A percentile compares a stretch with the other conserved stretches of the same genome.
Evolutionary conservation across 1,140 invertebrate species (phyloP).

Genomic region (Drosophila yakuba): DNA sequence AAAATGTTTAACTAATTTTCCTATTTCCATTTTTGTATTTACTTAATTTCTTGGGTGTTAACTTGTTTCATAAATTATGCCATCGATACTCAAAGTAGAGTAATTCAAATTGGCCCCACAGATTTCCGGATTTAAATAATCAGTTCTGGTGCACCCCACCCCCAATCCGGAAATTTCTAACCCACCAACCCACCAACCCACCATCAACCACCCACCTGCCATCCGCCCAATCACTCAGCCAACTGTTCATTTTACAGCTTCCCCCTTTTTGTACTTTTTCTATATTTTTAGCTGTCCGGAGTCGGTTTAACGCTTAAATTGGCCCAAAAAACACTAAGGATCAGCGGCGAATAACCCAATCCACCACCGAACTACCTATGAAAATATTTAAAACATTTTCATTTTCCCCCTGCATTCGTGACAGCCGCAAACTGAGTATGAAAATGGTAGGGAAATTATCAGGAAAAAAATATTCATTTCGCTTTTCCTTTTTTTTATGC

Average conservation of each 20-base stretch:
- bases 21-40: neutral
- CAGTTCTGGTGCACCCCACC: constrained; percentile 7
- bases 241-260: constrained; percentile 65
- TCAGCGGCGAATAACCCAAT: constrained; percentile 27
- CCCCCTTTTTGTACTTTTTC: neutral
- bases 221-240: constrained; percentile 45
- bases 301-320: constrained; percentile 69
- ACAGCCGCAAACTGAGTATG: constrained; percentile 37
- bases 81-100: constrained; percentile 4
- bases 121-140: constrained; percentile 31
- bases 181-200: neutral
- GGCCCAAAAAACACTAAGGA: constrained; percentile 49
- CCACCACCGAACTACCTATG: constrained; percentile 53
- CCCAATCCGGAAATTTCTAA: neutral
- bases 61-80: neutral
- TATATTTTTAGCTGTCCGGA: constrained; percentile 3
- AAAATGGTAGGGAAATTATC: constrained; percentile 51
- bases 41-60: neutral
- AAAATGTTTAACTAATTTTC: too few species aligned
- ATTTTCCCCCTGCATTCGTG: constrained; percentile 18
- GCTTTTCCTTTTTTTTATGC: constrained; percentile 28
- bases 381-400: constrained; percentile 54
- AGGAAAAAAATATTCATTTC: constrained; percentile 74
- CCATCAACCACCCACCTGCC: constrained; percentile 8
- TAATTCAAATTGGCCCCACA: neutral